A percentile compares a stretch with the other conserved stretches of the same genome.
Evolutionary conservation across 2,797 vertebrate genomes (phyloP).

Genomic region (Phataginus tetradactyla): DNA sequence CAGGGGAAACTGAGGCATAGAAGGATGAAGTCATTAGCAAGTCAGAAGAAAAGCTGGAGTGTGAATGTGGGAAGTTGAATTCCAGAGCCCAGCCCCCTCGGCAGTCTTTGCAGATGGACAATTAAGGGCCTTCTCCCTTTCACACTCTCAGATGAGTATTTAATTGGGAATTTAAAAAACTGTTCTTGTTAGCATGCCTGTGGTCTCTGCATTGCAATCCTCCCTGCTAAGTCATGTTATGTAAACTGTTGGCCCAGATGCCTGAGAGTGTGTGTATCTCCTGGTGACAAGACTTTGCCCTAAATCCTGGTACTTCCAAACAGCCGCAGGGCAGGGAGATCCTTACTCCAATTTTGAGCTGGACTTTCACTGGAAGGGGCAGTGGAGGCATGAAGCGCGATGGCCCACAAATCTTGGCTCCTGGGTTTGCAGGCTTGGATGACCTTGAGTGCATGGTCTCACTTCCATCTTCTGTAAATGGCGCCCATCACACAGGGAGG

Average conservation of each 20-base stretch:
- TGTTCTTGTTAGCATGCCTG: neutral
- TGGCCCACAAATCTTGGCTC: neutral
- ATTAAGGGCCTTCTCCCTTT: neutral
- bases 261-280: neutral
- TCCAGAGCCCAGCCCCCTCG: neutral
- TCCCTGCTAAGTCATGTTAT: neutral
- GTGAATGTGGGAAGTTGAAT: neutral
- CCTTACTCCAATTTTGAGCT: neutral
- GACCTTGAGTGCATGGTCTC: neutral
- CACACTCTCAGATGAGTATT: neutral
- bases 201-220: neutral
- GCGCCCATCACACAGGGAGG: fast-evolving
- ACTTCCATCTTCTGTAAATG: neutral
- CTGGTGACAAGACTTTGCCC: neutral
- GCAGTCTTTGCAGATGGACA: neutral
- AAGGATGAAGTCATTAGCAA: no score
- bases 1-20: neutral
- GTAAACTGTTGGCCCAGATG: neutral
- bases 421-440: neutral
- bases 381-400: fast-evolving
- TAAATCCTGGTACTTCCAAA: neutral
- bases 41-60: neutral
- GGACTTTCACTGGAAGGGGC: neutral
- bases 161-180: neutral
- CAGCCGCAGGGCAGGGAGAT: neutral